Percentiles rank a stretch among this genome's conserved stretches.
Conservation (phyloP, 2,888 invertebrate species). For the Parelbella ahira region DNA sequence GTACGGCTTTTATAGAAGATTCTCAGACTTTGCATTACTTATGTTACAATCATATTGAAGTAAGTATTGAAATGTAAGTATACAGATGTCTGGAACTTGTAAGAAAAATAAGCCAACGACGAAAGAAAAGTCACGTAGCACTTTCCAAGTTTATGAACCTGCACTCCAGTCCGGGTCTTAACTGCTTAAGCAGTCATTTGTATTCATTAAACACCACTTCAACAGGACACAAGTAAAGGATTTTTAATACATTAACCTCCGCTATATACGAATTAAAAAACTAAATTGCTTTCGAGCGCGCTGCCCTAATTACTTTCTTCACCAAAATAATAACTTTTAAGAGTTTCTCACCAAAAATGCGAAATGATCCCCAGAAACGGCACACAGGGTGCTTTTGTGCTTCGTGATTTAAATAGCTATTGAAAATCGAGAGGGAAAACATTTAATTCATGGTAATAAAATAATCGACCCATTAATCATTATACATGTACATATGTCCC, state of each 20-base stretch:
- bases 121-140: slow-evolving; percentile 16
- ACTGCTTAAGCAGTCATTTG: slow-evolving; percentile 22
- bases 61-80: too few species aligned
- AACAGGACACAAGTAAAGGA: slow-evolving; percentile 16
- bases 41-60: too few species aligned
- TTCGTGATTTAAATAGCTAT: background rate
- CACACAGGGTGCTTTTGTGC: background rate
- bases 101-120: slow-evolving; percentile 4
- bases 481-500: too few species aligned
- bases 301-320: slow-evolving; percentile 28
- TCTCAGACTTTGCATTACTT: too few species aligned
- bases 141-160: slow-evolving; percentile 9
- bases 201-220: slow-evolving; percentile 24
- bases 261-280: slow-evolving; percentile 14
- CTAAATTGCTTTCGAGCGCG: slow-evolving; percentile 13
- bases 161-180: slow-evolving; percentile 7
- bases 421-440: too few species aligned
- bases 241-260: slow-evolving; percentile 11
- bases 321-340: slow-evolving; percentile 27
- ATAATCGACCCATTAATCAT: too few species aligned
- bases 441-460: too few species aligned
- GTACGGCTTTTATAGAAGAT: too few species aligned
- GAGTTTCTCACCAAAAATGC: slow-evolving; percentile 4
- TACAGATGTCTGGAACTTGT: too few species aligned
- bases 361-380: background rate